These are phyloP conservation scores for Asteroscopus sphinx DNA, from an alignment of 2,888 invertebrate genomes.

Conservation along the genomic window DNA sequence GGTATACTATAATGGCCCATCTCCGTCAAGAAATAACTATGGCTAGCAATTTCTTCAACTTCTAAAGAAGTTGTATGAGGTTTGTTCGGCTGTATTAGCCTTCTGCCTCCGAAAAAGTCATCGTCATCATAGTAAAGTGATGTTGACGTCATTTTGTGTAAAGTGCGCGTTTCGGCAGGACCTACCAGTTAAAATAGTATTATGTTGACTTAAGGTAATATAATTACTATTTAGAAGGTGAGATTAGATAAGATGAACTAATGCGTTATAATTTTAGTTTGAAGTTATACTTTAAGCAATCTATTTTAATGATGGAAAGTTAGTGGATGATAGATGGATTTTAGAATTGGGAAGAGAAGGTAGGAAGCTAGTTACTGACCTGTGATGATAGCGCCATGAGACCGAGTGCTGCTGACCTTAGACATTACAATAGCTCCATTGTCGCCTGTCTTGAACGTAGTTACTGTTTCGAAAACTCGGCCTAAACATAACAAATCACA, in stretches of 20 bases:
- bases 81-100: constrained; percentile 82
- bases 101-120: constrained; percentile 82
- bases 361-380: constrained; percentile 88
- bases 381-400: constrained; percentile 91
- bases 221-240: constrained; percentile 52
- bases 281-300: constrained; percentile 41
- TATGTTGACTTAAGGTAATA: constrained; percentile 74
- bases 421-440: constrained; percentile 86
- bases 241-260: constrained; percentile 65
- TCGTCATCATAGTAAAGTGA: constrained; percentile 88
- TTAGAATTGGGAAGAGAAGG: constrained; percentile 75
- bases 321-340: constrained; percentile 56
- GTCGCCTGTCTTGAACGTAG: constrained; percentile 87
- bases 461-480: constrained; percentile 88
- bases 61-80: constrained; percentile 88
- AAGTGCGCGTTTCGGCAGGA: constrained; percentile 91
- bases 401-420: constrained; percentile 91
- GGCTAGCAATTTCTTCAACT: constrained; percentile 91
- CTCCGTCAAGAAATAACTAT: constrained; percentile 90
- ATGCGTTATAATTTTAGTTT: constrained; percentile 67
- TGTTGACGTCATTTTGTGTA: constrained; percentile 91
- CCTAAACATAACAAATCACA: constrained; percentile 89
- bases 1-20: constrained; percentile 84
- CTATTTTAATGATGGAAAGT: constrained; percentile 31
- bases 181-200: constrained; percentile 90